Evolutionary conservation across 2,113 vertebrate species (phyloP).

Genomic region (Prunella himalayana): DNA sequence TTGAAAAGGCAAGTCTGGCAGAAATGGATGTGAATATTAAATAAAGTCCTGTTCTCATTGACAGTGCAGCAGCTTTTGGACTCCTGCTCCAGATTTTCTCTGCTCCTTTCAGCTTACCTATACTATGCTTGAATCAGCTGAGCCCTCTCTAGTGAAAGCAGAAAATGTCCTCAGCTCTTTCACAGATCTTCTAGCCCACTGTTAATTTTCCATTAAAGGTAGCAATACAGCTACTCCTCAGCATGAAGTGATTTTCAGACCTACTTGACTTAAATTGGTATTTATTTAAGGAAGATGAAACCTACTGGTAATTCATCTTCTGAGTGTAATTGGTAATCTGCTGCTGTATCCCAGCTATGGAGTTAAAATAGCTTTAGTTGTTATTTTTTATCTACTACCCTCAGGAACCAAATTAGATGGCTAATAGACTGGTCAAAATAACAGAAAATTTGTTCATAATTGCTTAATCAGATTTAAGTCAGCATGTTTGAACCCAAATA

Average conservation of each 20-base stretch:
- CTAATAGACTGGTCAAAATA: constrained; percentile 35
- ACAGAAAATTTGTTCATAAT: neutral
- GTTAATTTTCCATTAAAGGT: neutral
- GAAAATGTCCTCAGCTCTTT: neutral
- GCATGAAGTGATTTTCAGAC: neutral
- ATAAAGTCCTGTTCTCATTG: neutral
- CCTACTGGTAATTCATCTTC: constrained; percentile 9
- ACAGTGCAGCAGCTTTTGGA: neutral
- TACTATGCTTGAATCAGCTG: neutral
- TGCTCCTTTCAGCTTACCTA: neutral
- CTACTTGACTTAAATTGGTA: constrained; percentile 16
- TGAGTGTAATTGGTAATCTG: constrained; percentile 29
- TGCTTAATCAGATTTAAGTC: constrained; percentile 4
- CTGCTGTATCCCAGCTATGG: neutral
- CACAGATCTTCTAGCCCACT: neutral
- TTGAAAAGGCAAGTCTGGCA: neutral
- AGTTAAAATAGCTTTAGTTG: neutral
- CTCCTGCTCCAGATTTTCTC: neutral
- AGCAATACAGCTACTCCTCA: neutral
- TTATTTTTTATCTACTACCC: neutral
- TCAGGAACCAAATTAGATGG: constrained; percentile 10
- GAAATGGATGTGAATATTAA: neutral
- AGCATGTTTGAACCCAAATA: neutral
- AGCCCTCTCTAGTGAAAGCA: neutral
- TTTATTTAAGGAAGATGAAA: constrained; percentile 4